A percentile compares a stretch with the other conserved stretches of the same genome.
Evolutionary conservation across 1,140 invertebrate species (phyloP).

Genomic region (Latrodectus geometricus): DNA sequence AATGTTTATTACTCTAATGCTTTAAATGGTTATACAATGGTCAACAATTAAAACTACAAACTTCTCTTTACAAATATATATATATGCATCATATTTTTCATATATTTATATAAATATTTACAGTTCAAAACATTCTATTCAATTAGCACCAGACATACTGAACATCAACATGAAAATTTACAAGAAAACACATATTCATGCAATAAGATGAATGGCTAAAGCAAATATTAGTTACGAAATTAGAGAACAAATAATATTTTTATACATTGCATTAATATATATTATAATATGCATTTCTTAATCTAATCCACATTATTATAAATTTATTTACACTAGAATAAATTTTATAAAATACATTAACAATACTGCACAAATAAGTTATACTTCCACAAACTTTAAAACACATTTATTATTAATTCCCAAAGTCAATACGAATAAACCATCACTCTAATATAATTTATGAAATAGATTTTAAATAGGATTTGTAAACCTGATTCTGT

Average conservation of each 20-base stretch:
- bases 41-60: conserved; percentile 54
- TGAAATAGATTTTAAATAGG: no score
- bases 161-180: conserved; percentile 43
- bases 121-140: conserved; percentile 51
- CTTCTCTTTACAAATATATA: conserved; percentile 59
- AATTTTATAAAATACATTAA: neutral
- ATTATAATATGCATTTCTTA: neutral
- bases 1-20: conserved; percentile 36
- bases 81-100: conserved; percentile 30
- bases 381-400: no score
- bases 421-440: no score
- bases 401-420: no score
- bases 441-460: no score
- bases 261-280: no score
- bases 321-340: conserved; percentile 41
- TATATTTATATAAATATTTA: conserved; percentile 58
- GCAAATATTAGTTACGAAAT: neutral
- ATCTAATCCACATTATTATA: conserved; percentile 5
- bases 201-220: conserved; percentile 2
- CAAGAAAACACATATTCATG: conserved; percentile 32
- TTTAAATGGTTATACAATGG: neutral
- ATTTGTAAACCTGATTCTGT: no score
- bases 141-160: conserved; percentile 58
- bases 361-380: no score
- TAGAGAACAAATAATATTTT: no score